Evolutionary conservation across 2,888 invertebrate species (phyloP).

Genomic region (Bruchidius siliquastri): DNA sequence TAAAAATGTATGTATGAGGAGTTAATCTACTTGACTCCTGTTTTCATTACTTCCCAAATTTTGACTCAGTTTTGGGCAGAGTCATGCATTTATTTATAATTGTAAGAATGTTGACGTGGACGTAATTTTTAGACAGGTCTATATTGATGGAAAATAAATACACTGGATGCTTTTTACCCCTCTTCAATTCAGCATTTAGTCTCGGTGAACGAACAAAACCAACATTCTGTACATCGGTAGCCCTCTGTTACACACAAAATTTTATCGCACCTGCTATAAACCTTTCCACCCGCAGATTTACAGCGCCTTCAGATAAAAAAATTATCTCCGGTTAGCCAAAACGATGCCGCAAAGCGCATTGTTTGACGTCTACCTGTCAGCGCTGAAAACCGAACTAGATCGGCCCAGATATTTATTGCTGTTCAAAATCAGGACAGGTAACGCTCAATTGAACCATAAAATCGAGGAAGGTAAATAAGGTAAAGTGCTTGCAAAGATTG

Average conservation of each 20-base stretch:
- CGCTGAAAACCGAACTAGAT: constrained; percentile 1
- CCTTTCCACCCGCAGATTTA: constrained; percentile 2
- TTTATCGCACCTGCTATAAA: neutral
- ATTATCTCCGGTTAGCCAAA: constrained; percentile 32
- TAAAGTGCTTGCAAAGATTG: neutral
- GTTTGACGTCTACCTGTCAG: constrained; percentile 7
- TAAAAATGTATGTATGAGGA: no score
- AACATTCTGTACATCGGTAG: neutral
- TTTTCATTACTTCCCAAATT: no score
- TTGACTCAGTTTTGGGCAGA: no score
- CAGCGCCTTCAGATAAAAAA: constrained; percentile 20
- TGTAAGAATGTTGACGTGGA: no score
- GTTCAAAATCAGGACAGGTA: constrained; percentile 24
- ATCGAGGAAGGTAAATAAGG: constrained; percentile 2
- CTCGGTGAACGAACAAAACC: neutral
- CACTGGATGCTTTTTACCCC: no score
- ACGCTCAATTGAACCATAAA: constrained; percentile 24
- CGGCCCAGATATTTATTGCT: constrained; percentile 22
- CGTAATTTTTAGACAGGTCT: no score
- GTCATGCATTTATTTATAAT: no score
- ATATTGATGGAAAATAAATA: no score
- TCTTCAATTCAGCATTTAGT: neutral
- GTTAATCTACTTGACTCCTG: no score
- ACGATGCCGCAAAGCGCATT: constrained; percentile 24
- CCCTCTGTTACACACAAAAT: neutral